Conservation (phyloP, 1,140 invertebrate genomes). For the Hylaeus anthracinus region DNA sequence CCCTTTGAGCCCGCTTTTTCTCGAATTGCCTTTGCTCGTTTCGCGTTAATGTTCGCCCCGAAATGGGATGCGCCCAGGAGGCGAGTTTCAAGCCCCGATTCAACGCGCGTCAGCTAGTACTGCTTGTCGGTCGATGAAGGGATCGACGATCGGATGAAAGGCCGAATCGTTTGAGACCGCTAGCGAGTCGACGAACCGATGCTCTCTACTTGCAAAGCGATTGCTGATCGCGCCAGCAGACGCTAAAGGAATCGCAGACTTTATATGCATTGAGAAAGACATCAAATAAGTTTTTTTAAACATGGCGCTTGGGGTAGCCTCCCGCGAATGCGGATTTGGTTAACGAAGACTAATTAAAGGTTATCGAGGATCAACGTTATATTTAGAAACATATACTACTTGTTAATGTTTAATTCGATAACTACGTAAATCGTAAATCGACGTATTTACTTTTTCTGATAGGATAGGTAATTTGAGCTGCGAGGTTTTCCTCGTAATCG, state of each 20-base stretch:
- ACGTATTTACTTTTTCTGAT: too few relatives aligned
- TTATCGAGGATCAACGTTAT: too few relatives aligned
- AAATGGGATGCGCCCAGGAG: constrained; percentile 25
- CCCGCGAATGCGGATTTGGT: too few relatives aligned
- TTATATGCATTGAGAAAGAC: too few relatives aligned
- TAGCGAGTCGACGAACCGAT: not conserved
- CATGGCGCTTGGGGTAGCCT: too few relatives aligned
- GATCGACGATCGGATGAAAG: constrained; percentile 44
- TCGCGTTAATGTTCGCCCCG: constrained; percentile 54
- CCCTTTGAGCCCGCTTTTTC: constrained; percentile 50
- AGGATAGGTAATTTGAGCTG: too few relatives aligned
- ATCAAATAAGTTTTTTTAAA: too few relatives aligned
- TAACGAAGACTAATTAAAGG: too few relatives aligned
- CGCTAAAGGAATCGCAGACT: constrained; percentile 45
- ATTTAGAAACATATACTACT: too few relatives aligned
- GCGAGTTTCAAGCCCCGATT: not conserved
- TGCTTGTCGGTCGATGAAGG: not conserved
- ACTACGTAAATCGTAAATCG: too few relatives aligned
- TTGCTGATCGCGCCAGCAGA: constrained; percentile 27
- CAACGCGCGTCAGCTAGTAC: not conserved
- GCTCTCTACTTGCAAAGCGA: not conserved
- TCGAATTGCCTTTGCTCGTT: constrained; percentile 50
- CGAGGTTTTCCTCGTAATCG: too few relatives aligned
- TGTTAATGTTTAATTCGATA: too few relatives aligned
- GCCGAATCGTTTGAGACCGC: constrained; percentile 11